Base-by-base conservation (phyloP, 2,797 vertebrate genomes). In the Oreortyx pictus region DNA sequence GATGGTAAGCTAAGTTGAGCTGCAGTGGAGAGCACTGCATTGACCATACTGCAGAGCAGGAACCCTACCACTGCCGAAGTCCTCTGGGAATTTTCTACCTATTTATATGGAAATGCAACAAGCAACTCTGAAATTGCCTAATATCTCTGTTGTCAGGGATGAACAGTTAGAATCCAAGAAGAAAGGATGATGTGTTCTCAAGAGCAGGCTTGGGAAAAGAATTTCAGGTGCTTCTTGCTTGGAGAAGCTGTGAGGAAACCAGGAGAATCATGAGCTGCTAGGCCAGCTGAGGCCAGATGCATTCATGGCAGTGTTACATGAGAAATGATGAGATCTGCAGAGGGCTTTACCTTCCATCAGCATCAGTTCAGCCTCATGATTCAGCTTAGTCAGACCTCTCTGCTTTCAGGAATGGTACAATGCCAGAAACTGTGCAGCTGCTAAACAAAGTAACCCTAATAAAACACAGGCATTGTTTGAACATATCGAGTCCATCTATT, bases 401-500 rank as follows among this genome's bases (percentile, higher is more conserved):
- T 85, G 77, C 74, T 82, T 85, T 89, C 61, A 77, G 67, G 75
- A 93, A 80, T 6, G 14, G 25, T 6, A 6, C 57, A 77, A 44
- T 74, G 64, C 78, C 79, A 90, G 87, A 90, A 93, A 73, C 50
- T 85, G 78, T 64, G 85, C 47, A 92, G 49, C 49, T 81, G 88
- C 80, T 89, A 89, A 94, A 88, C 87, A 93, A 94, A 95, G 91
- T 77, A 95, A 95, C 77, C 73, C 57, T 91, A 92, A 88, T 89
- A 92, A 91, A 95, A 93, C 80, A 94, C 76, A 81, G 46, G 80
- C 93, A 78, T 61, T 89, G 82, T 81, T 71, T 89, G 90, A 87
- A 72, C 12, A 80, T 73, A 91, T 86, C 66, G 94, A 50, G 83
- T 92, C 86, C 24, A 9, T 86, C 57, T 93, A 19, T 88, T 91